Evolutionary conservation across 1,140 invertebrate genomes (phyloP).

Genomic region (Cherax quadricarinatus): DNA sequence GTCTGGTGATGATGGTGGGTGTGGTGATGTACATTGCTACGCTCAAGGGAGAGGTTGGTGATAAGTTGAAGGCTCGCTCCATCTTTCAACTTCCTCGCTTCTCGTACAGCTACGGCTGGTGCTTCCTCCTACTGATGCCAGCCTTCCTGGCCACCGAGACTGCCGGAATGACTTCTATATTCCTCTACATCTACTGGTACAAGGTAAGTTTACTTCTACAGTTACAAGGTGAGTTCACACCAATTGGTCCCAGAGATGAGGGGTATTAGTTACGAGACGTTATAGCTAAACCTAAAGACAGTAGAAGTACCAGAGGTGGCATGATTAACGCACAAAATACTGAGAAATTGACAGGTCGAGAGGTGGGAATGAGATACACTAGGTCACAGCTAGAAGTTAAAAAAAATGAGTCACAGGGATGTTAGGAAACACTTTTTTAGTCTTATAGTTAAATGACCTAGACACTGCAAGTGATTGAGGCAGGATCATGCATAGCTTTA

Average conservation of each 20-base stretch:
- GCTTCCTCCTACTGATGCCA: constrained; percentile 89
- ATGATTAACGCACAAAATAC: too few species aligned
- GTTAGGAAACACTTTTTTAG: too few species aligned
- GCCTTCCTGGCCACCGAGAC: constrained; percentile 90
- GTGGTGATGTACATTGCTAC: constrained; percentile 95
- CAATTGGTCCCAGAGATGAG: neutral
- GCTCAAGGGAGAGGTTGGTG: constrained; percentile 92
- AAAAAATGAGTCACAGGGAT: too few species aligned
- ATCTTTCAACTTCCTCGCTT: constrained; percentile 87
- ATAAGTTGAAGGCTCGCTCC: constrained; percentile 88
- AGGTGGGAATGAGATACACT: too few species aligned
- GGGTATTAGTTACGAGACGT: neutral
- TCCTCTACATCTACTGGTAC: constrained; percentile 88
- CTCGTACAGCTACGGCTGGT: constrained; percentile 90
- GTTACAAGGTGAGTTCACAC: too few species aligned
- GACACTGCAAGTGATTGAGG: too few species aligned
- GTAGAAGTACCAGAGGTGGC: too few species aligned
- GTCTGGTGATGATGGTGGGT: constrained; percentile 90
- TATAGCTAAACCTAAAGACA: neutral
- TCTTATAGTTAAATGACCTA: too few species aligned
- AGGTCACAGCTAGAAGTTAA: too few species aligned
- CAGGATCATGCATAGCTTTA: too few species aligned
- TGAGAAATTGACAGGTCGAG: too few species aligned
- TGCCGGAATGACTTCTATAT: constrained; percentile 90
- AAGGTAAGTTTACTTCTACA: constrained; percentile 76